Percentiles rank a stretch among this genome's conserved stretches.
These are phyloP conservation scores for Netelia inedita DNA, from an alignment of 2,888 invertebrate species.

Conservation along the genomic window DNA sequence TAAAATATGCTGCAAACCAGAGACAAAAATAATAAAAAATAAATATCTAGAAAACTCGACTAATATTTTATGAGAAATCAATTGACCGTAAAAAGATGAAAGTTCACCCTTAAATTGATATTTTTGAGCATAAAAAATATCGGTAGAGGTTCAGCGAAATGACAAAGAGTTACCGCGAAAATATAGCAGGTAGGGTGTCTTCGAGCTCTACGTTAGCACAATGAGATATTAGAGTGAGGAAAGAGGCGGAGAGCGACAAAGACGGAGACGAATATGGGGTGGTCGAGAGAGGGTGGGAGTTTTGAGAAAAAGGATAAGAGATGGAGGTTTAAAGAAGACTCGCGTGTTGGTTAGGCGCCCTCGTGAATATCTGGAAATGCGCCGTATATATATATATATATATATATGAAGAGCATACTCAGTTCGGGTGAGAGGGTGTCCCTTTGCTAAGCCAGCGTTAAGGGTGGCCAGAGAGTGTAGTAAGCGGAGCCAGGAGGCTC, in stretches of 20 bases:
- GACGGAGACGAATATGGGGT: constrained; percentile 52
- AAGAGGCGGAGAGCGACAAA: constrained; percentile 60
- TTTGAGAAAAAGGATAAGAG: constrained; percentile 23
- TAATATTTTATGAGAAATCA: constrained; percentile 11
- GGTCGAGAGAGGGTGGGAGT: constrained; percentile 45
- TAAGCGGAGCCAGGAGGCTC: constrained; percentile 59
- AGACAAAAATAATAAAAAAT: no score
- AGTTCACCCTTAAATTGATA: constrained; percentile 2
- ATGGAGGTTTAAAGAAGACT: constrained; percentile 51
- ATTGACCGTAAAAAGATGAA: background rate
- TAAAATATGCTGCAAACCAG: background rate
- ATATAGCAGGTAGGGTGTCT: constrained; percentile 77
- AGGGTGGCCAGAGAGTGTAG: constrained; percentile 78
- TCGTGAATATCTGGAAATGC: constrained; percentile 58
- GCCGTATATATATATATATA: constrained; percentile 1
- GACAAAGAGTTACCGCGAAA: constrained; percentile 75
- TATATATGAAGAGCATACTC: constrained; percentile 1
- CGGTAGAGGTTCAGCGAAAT: constrained; percentile 3
- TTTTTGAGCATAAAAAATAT: constrained; percentile 16
- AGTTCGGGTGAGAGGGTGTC: constrained; percentile 76
- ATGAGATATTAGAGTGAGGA: constrained; percentile 73
- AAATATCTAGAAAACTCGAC: constrained; percentile 7
- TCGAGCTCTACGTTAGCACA: constrained; percentile 79
- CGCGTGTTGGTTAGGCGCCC: constrained; percentile 52
- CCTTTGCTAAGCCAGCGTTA: constrained; percentile 82